A percentile compares a stretch with the other conserved stretches of the same genome.
phyloP scores from a whole-genome alignment of 2,113 vertebrate genomes.

The Phocoena sinus region DNA sequence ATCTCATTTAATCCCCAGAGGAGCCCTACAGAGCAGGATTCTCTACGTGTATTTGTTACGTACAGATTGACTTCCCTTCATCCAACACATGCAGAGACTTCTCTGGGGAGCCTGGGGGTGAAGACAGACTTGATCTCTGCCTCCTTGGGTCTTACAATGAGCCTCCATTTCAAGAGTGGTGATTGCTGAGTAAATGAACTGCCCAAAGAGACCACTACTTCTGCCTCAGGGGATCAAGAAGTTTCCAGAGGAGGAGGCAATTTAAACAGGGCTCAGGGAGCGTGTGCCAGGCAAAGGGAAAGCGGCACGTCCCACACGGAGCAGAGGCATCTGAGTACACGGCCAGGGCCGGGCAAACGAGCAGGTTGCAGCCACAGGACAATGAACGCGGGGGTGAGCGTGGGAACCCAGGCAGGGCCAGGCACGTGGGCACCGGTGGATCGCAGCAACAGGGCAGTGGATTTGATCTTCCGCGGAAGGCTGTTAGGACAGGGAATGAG shows the following conservation, averaged over 20 bases:
- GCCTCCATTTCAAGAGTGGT: not conserved
- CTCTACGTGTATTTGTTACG: rapidly evolving
- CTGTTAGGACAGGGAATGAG: not conserved
- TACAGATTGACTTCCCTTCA: too few species aligned
- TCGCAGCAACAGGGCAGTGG: not conserved
- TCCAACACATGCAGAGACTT: not conserved
- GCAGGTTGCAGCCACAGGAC: not conserved
- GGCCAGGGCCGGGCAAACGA: not conserved
- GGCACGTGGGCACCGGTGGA: not conserved
- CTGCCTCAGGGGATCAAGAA: not conserved
- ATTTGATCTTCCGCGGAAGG: not conserved
- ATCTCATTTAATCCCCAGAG: not conserved
- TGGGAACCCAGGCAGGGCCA: not conserved
- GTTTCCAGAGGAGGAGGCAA: not conserved
- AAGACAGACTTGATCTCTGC: not conserved
- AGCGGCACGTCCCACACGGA: not conserved
- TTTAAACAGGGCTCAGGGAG: not conserved
- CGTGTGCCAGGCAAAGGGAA: not conserved
- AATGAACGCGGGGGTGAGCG: too few species aligned
- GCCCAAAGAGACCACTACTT: not conserved
- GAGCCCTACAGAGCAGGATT: not conserved
- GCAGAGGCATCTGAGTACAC: not conserved
- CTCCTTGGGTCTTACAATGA: not conserved
- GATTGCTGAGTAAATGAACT: not conserved
- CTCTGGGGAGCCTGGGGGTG: too few species aligned